Percentiles rank a stretch among this genome's conserved stretches.
Conservation (phyloP, 2,888 invertebrate genomes). For the Bruchidius siliquastri region DNA sequence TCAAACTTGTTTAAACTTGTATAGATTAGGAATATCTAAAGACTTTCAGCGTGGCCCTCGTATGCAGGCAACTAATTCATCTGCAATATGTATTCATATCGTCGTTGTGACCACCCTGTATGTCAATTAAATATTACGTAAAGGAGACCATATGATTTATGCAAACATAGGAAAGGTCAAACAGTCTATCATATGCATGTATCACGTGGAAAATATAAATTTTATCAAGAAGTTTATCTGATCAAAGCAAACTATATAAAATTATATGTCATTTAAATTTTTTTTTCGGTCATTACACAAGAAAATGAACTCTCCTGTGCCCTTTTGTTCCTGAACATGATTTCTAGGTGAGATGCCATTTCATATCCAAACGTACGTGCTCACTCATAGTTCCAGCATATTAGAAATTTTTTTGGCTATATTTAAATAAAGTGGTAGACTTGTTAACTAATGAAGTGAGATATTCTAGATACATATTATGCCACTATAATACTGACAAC, state of each 20-base stretch:
- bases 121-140: background rate
- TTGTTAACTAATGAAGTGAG: too few relatives aligned
- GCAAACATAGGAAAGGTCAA: slow-evolving; percentile 5
- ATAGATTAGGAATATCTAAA: too few relatives aligned
- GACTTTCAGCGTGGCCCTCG: too few relatives aligned
- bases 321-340: background rate
- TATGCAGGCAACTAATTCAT: too few relatives aligned
- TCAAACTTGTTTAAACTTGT: too few relatives aligned
- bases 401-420: background rate
- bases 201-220: slow-evolving; percentile 5
- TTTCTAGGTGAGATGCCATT: background rate
- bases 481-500: too few relatives aligned
- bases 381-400: background rate
- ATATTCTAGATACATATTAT: too few relatives aligned
- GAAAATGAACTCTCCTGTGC: background rate
- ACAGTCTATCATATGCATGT: slow-evolving; percentile 6
- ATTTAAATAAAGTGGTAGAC: too few relatives aligned
- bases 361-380: background rate
- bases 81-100: background rate
- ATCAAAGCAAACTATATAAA: background rate
- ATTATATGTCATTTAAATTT: background rate
- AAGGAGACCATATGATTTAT: background rate
- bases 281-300: background rate
- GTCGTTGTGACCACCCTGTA: background rate
- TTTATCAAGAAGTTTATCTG: background rate